These are phyloP conservation scores for Calameuta filiformis DNA, from an alignment of 2,888 invertebrate genomes.

Conservation along the genomic window DNA sequence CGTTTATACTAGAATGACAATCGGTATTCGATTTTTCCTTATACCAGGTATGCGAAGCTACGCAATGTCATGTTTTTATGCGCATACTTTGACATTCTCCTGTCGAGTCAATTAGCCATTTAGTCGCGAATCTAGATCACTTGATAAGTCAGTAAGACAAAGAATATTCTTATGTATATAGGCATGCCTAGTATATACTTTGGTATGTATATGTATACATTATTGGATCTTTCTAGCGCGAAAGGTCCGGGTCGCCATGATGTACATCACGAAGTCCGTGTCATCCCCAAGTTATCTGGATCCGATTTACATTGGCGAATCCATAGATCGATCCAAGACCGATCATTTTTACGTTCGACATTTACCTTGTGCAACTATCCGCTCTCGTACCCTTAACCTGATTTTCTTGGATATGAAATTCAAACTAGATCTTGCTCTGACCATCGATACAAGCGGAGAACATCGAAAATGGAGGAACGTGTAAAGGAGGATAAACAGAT, in stretches of 20 bases:
- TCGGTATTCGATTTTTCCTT: neutral
- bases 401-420: neutral
- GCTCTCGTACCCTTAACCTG: neutral
- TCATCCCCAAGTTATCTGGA: conserved; percentile 7
- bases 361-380: neutral
- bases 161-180: neutral
- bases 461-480: neutral
- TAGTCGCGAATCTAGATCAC: conserved; percentile 22
- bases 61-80: conserved; percentile 24
- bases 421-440: neutral
- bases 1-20: too few species aligned
- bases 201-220: neutral
- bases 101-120: conserved; percentile 17
- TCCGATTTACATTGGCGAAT: neutral
- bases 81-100: conserved; percentile 32
- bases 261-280: conserved; percentile 20
- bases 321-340: neutral
- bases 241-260: conserved; percentile 19
- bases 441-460: neutral
- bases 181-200: neutral
- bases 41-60: conserved; percentile 29
- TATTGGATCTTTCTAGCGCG: neutral
- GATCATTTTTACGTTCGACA: neutral
- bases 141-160: conserved; percentile 22
- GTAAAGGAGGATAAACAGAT: neutral